Percentiles rank a stretch among this genome's conserved stretches.
Evolutionary conservation across 1,140 invertebrate species (phyloP).

Genomic region (Trichoplusia ni): DNA sequence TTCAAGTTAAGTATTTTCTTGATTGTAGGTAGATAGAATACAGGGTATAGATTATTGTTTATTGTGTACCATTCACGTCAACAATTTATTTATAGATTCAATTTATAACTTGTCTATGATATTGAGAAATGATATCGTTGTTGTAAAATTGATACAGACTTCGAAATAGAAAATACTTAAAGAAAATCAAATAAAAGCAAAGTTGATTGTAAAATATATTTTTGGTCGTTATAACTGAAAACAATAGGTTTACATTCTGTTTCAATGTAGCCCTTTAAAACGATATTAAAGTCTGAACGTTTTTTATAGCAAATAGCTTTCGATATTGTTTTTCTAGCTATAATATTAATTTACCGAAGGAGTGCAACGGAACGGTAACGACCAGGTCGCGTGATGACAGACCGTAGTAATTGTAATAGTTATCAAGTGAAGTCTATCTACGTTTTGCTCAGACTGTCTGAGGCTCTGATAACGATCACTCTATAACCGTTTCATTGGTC

Average conservation of each 20-base stretch:
- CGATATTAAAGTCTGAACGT: not conserved
- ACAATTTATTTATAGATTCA: too few species aligned
- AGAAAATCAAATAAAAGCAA: not conserved
- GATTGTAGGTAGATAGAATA: too few species aligned
- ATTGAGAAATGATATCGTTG: too few species aligned
- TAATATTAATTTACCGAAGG: not conserved
- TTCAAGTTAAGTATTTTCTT: too few species aligned
- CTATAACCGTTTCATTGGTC: too few species aligned
- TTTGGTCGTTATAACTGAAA: not conserved
- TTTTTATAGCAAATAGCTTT: not conserved
- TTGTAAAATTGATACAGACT: too few species aligned
- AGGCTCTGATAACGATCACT: not conserved
- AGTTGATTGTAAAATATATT: not conserved
- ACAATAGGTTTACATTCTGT: not conserved
- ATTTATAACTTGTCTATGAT: not conserved
- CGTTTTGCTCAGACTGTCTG: conserved; percentile 7
- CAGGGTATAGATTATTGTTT: too few species aligned
- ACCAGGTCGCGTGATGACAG: conserved; percentile 16
- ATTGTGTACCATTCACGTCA: too few species aligned
- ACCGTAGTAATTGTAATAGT: conserved; percentile 22
- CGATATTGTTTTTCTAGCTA: not conserved
- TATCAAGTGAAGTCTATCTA: too few species aligned
- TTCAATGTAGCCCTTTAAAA: not conserved
- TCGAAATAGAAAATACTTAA: not conserved
- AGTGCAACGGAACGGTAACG: not conserved